These are phyloP conservation scores for Drosophila prosaltans DNA, from an alignment of 1,140 invertebrate genomes.

Conservation along the genomic window DNA sequence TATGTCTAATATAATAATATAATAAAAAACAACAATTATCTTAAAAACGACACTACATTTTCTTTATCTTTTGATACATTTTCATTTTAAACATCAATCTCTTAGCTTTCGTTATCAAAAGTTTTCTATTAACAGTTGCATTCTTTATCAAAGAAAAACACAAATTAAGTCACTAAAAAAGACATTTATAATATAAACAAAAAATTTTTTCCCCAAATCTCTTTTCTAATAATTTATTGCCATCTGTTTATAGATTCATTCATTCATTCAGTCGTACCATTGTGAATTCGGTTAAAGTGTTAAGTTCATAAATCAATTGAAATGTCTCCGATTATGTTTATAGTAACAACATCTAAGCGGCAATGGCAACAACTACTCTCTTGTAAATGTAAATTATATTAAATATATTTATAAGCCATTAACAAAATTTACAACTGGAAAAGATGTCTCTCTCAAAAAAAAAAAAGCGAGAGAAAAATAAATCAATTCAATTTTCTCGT, in stretches of 20 bases:
- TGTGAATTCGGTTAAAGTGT: constrained; percentile 20
- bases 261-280: not conserved
- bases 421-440: constrained; percentile 43
- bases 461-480: constrained; percentile 33
- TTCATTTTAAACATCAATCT: not conserved
- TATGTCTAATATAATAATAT: too few species aligned
- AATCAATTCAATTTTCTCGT: constrained; percentile 62
- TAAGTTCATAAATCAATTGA: constrained; percentile 60
- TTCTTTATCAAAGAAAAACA: constrained; percentile 18
- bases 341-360: constrained; percentile 7
- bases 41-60: not conserved
- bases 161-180: constrained; percentile 46
- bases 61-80: not conserved
- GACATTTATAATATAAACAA: constrained; percentile 12
- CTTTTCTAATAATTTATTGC: constrained; percentile 43
- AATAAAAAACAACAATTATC: too few species aligned
- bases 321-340: constrained; percentile 43
- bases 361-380: constrained; percentile 15
- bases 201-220: constrained; percentile 6
- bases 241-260: not conserved
- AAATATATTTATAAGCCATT: constrained; percentile 53
- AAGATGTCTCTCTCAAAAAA: constrained; percentile 1
- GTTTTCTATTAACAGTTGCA: constrained; percentile 3
- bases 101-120: not conserved
- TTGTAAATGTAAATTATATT: constrained; percentile 47